Percentiles rank a stretch among this genome's conserved stretches.
Conservation (phyloP, 64 coral and sea anemone genomes). For the Actinia tenebrosa region DNA sequence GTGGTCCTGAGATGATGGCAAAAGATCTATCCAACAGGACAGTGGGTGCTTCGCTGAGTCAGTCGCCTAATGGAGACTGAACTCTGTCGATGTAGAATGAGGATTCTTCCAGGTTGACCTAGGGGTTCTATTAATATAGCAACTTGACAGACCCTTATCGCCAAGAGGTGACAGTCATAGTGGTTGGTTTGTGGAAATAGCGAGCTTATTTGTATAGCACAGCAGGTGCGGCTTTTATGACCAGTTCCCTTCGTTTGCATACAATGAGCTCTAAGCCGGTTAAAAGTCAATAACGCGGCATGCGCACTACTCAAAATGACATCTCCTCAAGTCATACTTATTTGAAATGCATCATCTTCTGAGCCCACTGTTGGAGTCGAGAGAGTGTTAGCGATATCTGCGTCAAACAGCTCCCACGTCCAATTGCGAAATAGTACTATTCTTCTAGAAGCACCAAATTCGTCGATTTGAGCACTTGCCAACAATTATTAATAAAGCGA, state of each 20-base stretch:
- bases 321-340: background rate
- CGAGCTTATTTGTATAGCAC: conserved; percentile 17
- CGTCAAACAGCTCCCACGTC: background rate
- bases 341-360: conserved; percentile 6
- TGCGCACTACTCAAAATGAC: conserved; percentile 4
- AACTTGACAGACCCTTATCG: conserved; percentile 11
- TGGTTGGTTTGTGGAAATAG: conserved; percentile 21
- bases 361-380: background rate
- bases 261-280: background rate
- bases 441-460: background rate
- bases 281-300: conserved; percentile 9
- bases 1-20: background rate
- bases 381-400: background rate
- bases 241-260: conserved; percentile 11
- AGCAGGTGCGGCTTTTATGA: conserved; percentile 16
- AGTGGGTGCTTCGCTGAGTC: background rate
- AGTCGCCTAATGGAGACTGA: background rate
- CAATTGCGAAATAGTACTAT: background rate
- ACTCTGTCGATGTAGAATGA: background rate
- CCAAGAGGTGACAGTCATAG: conserved; percentile 5
- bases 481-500: background rate
- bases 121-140: conserved; percentile 12
- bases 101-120: background rate
- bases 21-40: background rate
- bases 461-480: background rate